Conservation (phyloP, 2,797 vertebrate genomes). For the Xyrichtys novacula region DNA sequence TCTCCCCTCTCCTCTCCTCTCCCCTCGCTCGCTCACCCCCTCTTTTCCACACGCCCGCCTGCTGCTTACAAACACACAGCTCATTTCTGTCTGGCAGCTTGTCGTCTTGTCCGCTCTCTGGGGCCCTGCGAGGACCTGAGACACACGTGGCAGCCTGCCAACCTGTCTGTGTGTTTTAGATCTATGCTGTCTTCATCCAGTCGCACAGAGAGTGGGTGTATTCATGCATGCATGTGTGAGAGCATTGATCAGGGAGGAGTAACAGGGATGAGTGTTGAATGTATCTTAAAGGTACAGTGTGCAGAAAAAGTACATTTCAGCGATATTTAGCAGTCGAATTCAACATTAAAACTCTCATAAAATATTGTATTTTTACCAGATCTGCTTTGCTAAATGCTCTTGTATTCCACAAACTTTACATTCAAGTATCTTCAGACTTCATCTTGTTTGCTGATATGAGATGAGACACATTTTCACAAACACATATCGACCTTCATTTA, state of each 20-base stretch:
- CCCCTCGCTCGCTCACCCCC: conserved; percentile 31
- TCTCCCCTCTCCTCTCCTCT: conserved; percentile 1
- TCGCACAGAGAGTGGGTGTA: conserved; percentile 14
- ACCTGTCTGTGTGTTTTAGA: conserved; percentile 72
- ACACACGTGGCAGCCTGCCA: conserved; percentile 75
- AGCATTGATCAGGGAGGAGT: conserved; percentile 36
- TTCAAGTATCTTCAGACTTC: too few relatives aligned
- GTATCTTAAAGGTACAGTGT: conserved; percentile 27
- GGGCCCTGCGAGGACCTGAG: conserved; percentile 71
- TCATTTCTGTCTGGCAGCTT: conserved; percentile 69
- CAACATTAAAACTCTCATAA: too few relatives aligned
- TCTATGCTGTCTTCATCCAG: conserved; percentile 77
- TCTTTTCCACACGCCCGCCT: conserved; percentile 34
- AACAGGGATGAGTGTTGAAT: conserved; percentile 36
- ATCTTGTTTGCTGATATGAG: neutral
- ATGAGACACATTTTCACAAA: conserved; percentile 20
- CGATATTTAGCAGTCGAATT: too few relatives aligned
- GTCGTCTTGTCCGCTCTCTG: conserved; percentile 58
- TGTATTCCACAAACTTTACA: too few relatives aligned
- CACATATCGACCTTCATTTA: conserved; percentile 55
- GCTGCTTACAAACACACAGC: conserved; percentile 72
- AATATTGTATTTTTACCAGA: too few relatives aligned
- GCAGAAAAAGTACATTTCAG: too few relatives aligned
- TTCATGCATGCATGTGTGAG: conserved; percentile 24
- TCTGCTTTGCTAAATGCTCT: too few relatives aligned